phyloP scores from a whole-genome alignment of 1,140 invertebrate species.

The Apolygus lucorum region DNA sequence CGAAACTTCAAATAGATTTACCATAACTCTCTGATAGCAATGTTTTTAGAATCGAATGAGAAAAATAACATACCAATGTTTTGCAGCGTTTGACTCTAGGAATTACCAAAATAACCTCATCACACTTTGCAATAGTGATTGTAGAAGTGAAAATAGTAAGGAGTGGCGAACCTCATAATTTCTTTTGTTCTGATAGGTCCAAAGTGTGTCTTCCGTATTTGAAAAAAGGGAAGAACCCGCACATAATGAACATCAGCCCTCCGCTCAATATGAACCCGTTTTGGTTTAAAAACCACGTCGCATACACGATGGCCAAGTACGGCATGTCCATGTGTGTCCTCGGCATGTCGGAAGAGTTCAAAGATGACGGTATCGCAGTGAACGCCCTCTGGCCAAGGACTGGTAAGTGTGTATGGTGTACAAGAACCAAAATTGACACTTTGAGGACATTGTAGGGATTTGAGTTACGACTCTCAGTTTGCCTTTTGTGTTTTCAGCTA shows the following conservation, averaged over 20 bases:
- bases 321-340: slow-evolving; percentile 99
- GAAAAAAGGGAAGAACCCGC: slow-evolving; percentile 80
- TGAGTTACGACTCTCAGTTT: no score
- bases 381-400: slow-evolving; percentile 97
- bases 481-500: slow-evolving; percentile 49
- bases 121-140: no score
- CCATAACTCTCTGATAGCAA: no score
- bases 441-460: not conserved
- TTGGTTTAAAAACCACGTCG: slow-evolving; percentile 88
- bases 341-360: slow-evolving; percentile 91
- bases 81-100: no score
- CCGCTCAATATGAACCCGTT: slow-evolving; percentile 80
- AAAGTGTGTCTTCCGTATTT: slow-evolving; percentile 87
- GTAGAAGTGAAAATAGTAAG: no score
- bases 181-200: no score
- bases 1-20: no score
- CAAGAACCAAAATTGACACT: no score
- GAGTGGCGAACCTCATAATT: no score
- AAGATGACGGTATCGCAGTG: slow-evolving; percentile 72
- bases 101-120: no score
- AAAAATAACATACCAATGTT: no score
- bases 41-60: no score
- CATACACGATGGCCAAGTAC: slow-evolving; percentile 98
- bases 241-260: slow-evolving; percentile 93
- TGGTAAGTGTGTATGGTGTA: slow-evolving; percentile 55